phyloP scores from a whole-genome alignment of 2,888 invertebrate genomes.

The Norana najaformis region DNA sequence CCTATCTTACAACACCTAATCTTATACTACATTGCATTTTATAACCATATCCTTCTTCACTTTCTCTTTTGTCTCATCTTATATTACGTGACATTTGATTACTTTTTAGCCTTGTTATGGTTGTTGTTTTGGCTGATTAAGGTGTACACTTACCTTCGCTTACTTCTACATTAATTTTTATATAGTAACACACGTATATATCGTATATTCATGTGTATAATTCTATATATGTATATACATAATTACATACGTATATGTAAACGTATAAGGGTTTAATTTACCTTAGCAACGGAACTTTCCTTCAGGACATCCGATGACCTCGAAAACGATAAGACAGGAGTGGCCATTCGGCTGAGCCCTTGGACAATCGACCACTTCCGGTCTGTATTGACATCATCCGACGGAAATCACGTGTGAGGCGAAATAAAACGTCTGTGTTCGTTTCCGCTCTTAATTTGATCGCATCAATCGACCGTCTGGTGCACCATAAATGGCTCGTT shows the following conservation, averaged over 20 bases:
- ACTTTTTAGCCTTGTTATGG: too few species aligned
- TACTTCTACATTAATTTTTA: neutral
- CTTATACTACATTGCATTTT: too few species aligned
- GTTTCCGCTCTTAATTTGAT: neutral
- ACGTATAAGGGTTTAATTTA: neutral
- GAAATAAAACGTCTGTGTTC: neutral
- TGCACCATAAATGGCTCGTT: neutral
- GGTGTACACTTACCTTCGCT: too few species aligned
- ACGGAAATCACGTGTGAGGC: neutral
- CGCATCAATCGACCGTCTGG: neutral
- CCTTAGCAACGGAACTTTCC: neutral
- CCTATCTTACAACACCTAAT: too few species aligned
- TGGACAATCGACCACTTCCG: neutral
- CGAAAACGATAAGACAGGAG: neutral
- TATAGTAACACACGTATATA: neutral
- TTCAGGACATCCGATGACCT: neutral
- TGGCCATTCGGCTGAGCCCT: neutral
- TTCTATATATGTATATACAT: neutral
- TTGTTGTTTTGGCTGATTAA: neutral
- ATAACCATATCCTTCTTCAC: too few species aligned
- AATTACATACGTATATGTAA: neutral
- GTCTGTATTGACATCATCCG: neutral
- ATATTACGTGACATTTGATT: too few species aligned
- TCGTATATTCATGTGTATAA: neutral
- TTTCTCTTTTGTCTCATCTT: too few species aligned